Evolutionary conservation across 2,888 invertebrate species (phyloP).

Genomic region (Phlogophora meticulosa): DNA sequence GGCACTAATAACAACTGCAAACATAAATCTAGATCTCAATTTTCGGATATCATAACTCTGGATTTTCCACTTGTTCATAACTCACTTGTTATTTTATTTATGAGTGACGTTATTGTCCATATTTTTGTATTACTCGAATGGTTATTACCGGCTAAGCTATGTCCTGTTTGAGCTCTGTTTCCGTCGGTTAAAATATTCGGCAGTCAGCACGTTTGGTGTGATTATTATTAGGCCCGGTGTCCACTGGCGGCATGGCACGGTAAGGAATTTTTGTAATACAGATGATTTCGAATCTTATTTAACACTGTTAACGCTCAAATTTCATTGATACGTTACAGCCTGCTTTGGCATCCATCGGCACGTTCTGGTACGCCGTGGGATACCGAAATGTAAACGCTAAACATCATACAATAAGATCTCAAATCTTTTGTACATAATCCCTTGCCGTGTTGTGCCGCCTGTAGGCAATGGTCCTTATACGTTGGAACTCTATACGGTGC

Average conservation of each 20-base stretch:
- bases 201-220: neutral
- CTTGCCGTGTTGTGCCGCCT: too few species aligned
- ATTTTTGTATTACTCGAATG: slow-evolving; percentile 53
- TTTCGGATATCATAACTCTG: slow-evolving; percentile 53
- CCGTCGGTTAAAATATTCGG: neutral
- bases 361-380: too few species aligned
- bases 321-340: too few species aligned
- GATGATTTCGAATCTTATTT: too few species aligned
- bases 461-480: too few species aligned
- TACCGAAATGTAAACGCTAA: too few species aligned
- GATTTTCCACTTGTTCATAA: slow-evolving; percentile 53
- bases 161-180: slow-evolving; percentile 9
- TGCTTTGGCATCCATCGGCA: too few species aligned
- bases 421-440: too few species aligned
- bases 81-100: slow-evolving; percentile 58
- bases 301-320: too few species aligned
- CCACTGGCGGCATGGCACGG: too few species aligned
- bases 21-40: slow-evolving; percentile 60
- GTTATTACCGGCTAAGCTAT: slow-evolving; percentile 39
- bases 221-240: neutral
- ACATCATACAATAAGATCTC: too few species aligned
- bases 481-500: neutral
- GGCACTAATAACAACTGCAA: slow-evolving; percentile 35
- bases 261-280: too few species aligned
- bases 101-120: slow-evolving; percentile 57